Evolutionary conservation across 1,140 invertebrate genomes (phyloP), one percentile per base, ranked within the genome.

Genomic region (Batillaria attramentaria): DNA sequence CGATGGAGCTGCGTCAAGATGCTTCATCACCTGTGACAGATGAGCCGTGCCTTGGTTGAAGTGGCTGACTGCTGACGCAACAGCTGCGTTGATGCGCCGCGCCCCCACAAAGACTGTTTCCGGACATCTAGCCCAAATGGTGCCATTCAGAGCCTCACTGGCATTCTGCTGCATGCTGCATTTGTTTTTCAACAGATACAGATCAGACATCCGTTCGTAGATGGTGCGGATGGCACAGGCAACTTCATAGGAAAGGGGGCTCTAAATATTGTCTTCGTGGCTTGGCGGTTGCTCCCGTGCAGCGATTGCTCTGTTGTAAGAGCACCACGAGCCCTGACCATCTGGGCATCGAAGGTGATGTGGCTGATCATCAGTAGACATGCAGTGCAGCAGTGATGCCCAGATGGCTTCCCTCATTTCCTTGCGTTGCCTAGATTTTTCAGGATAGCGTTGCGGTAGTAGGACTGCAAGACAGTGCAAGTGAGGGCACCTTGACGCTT

Each of bases 271-370:
- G 3, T 72, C 68, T 16, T 39, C 60, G 31, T 77, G 68, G 1
- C 20, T 4, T 28, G 39, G 46, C 13, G 65, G 72, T 33, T 20
- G 24, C 24, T 42, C 16, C 20, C 69, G 68, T 1, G 2, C 20
- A n/a, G 75, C 57, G 2, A 73, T 0, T n/a, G 62, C 62, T 66
- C 39, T 66, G 20, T 62, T 46, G 31, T 46, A 72, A 28, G 43
- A 72, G 43, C 69, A 72, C 69, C 69, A 72, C 6, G 69, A 72
- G 13, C 43, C 28, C 20, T 46, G 28, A n/a, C 69, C 69, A 6
- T 42, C 43, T 8, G 69, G 69, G n/a, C 69, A 72, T 20, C 43
- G 69, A 4, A 35, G 8, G 39, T 66, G 62, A 37, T 35, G 35
- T 3, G 62, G 62, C 8, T 66, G 8, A 4, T 41, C 69, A 28